Evolutionary conservation across 2,797 vertebrate genomes (phyloP).

Genomic region (Tragopan temminckii): DNA sequence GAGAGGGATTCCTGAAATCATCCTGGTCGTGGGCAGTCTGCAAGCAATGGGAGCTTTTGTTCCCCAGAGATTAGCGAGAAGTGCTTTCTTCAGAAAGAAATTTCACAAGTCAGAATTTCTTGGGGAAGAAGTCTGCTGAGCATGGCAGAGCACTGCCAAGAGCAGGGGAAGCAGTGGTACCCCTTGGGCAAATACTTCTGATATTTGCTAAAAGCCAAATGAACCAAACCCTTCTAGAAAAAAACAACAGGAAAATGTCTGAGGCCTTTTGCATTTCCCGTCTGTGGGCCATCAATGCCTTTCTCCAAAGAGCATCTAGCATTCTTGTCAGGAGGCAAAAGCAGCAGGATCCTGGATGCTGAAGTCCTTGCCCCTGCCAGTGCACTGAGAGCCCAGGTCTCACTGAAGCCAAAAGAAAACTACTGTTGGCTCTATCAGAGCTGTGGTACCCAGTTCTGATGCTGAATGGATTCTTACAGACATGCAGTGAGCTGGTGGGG

Average conservation of each 20-base stretch:
- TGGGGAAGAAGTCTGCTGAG: neutral
- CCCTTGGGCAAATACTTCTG: neutral
- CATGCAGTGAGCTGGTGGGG: rapidly evolving
- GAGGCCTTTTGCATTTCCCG: neutral
- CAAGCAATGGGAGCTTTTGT: neutral
- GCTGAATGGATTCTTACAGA: neutral
- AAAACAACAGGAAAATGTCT: neutral
- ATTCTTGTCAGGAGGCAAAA: neutral
- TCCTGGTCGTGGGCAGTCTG: neutral
- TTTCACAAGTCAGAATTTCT: neutral
- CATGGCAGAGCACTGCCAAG: neutral
- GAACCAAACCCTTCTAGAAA: neutral
- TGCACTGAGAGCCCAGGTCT: neutral
- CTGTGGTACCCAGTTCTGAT: rapidly evolving
- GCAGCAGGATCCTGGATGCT: neutral
- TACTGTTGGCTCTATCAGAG: neutral
- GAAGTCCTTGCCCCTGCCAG: neutral
- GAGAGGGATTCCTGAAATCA: neutral
- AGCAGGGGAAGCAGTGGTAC: neutral
- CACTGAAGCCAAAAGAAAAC: neutral
- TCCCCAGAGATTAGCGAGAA: neutral
- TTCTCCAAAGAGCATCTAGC: neutral
- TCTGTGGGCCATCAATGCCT: rapidly evolving
- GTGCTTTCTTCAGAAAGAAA: neutral
- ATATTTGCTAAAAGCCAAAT: neutral